Percentiles rank a stretch among this genome's conserved stretches.
These are phyloP conservation scores for Odocoileus hemionus DNA, from an alignment of 2,113 vertebrate species.

Conservation along the genomic window DNA sequence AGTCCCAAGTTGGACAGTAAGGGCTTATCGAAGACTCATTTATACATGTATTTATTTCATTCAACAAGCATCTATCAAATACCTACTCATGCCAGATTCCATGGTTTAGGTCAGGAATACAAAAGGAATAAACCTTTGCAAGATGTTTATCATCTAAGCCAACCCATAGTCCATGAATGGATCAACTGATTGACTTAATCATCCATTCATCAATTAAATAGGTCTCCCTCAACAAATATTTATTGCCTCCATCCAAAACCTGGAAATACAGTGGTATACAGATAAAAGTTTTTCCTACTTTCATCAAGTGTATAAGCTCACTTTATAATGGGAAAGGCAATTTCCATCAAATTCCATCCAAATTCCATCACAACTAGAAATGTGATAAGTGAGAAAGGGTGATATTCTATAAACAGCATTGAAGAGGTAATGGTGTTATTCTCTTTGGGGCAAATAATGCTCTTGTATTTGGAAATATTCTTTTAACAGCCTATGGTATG, in stretches of 20 bases:
- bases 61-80: background rate
- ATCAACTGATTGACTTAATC: background rate
- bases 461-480: background rate
- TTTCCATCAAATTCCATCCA: background rate
- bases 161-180: background rate
- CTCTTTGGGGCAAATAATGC: background rate
- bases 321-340: background rate
- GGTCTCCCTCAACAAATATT: background rate
- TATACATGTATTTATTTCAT: background rate
- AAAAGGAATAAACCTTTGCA: background rate
- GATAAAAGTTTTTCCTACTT: background rate
- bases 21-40: background rate
- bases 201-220: background rate
- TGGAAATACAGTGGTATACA: background rate
- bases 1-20: background rate
- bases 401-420: background rate
- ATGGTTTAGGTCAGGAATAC: background rate
- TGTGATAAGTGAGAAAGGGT: background rate
- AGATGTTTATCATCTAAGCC: background rate
- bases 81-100: background rate
- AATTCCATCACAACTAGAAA: background rate
- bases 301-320: background rate
- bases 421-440: background rate
- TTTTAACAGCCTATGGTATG: background rate
- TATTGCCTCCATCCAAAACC: background rate